phyloP scores from a whole-genome alignment of 2,797 vertebrate genomes.

The Melanotaenia parkinsoni region DNA sequence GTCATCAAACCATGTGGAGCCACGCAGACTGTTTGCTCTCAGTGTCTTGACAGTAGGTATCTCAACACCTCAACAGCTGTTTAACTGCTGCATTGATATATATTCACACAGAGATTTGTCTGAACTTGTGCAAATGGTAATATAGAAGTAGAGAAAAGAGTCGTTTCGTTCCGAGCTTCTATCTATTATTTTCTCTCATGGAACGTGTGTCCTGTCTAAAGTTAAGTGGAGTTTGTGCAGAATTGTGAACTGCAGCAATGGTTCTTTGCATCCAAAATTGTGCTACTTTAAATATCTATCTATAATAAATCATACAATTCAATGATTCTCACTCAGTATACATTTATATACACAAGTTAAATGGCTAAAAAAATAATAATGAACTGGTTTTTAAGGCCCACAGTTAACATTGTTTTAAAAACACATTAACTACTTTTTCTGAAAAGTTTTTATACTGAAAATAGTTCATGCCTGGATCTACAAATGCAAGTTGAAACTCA shows the following conservation, averaged over 20 bases:
- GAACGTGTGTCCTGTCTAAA: neutral
- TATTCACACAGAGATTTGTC: neutral
- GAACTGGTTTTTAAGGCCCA: neutral
- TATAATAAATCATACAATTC: no score
- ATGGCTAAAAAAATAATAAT: neutral
- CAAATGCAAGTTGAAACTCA: neutral
- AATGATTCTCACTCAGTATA: no score
- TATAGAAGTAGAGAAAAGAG: neutral
- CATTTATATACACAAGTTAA: no score
- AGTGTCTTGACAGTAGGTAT: slow-evolving; percentile 96
- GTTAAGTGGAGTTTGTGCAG: no score
- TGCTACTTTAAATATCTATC: no score
- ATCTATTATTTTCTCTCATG: neutral
- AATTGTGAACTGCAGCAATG: no score
- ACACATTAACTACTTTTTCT: neutral
- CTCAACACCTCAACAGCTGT: slow-evolving; percentile 24
- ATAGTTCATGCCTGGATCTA: neutral
- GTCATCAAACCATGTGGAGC: slow-evolving; percentile 84
- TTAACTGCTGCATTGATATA: neutral
- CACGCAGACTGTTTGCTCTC: slow-evolving; percentile 88
- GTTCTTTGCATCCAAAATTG: no score
- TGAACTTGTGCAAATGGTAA: neutral
- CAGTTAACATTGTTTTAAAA: no score
- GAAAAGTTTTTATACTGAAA: neutral
- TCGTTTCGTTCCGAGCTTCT: neutral